A percentile compares a stretch with the other conserved stretches of the same genome.
Conservation (phyloP, 2,113 vertebrate genomes). For the Limanda limanda region DNA sequence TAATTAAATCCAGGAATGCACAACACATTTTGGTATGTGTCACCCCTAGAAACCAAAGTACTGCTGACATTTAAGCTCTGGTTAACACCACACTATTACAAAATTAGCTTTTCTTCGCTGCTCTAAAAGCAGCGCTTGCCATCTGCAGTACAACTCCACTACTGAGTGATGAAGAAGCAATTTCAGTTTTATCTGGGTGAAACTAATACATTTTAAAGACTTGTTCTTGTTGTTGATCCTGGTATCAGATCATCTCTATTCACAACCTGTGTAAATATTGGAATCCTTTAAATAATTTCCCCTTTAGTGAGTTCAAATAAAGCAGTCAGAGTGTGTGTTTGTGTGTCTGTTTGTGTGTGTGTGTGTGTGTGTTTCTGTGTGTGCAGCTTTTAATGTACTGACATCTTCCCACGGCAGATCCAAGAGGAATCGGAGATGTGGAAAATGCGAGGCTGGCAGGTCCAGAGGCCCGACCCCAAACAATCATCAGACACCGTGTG, state of each 20-base stretch:
- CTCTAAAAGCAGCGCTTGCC: too few relatives aligned
- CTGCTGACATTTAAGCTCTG: too few relatives aligned
- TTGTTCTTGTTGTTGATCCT: too few relatives aligned
- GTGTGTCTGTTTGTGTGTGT: slow-evolving; percentile 2
- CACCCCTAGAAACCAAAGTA: too few relatives aligned
- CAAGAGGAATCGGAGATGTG: slow-evolving; percentile 98
- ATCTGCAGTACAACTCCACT: too few relatives aligned
- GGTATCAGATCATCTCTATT: too few relatives aligned
- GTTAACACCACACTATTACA: too few relatives aligned
- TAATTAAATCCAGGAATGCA: too few relatives aligned
- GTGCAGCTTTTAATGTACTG: slow-evolving; percentile 4
- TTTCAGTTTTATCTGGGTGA: not conserved
- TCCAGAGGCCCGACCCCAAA: slow-evolving; percentile 82
- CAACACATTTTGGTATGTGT: too few relatives aligned
- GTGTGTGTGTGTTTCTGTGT: not conserved
- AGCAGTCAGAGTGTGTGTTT: not conserved
- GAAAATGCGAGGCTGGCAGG: slow-evolving; percentile 93
- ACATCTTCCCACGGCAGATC: slow-evolving; percentile 82
- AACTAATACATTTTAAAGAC: too few relatives aligned
- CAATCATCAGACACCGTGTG: slow-evolving; percentile 65
- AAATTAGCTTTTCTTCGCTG: too few relatives aligned
- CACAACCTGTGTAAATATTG: not conserved
- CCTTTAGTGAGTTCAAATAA: not conserved
- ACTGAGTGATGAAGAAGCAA: too few relatives aligned
- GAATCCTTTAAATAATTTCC: not conserved